Base-by-base conservation (phyloP, 37 sponge, comb jelly and placozoan genomes). In the Eunapius fragilis region DNA sequence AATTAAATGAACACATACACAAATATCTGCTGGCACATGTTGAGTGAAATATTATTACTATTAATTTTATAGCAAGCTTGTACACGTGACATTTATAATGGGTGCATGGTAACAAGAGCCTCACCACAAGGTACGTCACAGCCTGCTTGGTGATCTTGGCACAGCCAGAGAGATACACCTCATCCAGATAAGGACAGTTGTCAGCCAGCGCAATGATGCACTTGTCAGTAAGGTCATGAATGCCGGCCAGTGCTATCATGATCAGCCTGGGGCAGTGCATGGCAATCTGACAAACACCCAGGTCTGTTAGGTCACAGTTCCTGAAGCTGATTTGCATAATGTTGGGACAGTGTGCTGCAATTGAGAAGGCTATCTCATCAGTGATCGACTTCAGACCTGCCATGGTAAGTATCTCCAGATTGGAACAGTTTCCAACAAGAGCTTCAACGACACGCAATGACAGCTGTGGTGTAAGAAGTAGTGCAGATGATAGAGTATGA, bases 121-220 rank as follows among this genome's bases (percentile, higher is more conserved):
- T 80, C 31, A 92, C 96, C 81, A 78, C 27, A 32, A 95, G 81
- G 69, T 87, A 92, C 2, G 84, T 80, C 27, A 92, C 69, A 67
- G 93, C 93, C 34, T 87, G 88, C 70, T 79, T 75, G 0, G 96
- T 92, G 69, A 95, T 92, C 78, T 84, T 85, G 36, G 84, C 85
- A 87, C 96, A 92, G 30, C 93, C 96, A 9, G 90, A 90, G 22
- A 95, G 71, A 41, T 92, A 90, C 31, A 95, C 67, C 69, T 95
- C 96, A 33, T 78, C 58, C 31, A 95, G 78, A 67, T 82, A 45
- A 23, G 84, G 88, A 69, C 96, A 95, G 49, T 90, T 89, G 14
- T 86, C 86, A 22, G 96, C 93, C 69, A 95, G 84, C 0, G 88
- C 82, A 24, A 87, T 58, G 38, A 95, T 79, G 76, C 87, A 76